These are phyloP conservation scores for Spisula solida DNA, from an alignment of 2,888 invertebrate species.

Conservation along the genomic window DNA sequence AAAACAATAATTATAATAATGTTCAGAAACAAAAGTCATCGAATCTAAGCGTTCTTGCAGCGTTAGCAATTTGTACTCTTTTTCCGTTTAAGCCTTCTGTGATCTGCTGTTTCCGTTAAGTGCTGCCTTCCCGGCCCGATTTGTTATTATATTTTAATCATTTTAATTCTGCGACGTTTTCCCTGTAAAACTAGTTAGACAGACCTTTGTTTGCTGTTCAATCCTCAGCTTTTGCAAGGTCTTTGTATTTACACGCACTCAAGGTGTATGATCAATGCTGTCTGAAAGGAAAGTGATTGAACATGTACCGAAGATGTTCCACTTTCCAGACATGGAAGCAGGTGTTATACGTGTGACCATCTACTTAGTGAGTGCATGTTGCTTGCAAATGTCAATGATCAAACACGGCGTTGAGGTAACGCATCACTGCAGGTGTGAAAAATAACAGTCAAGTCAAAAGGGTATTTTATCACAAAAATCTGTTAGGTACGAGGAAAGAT, in stretches of 20 bases:
- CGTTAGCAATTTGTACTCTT: no score
- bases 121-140: no score
- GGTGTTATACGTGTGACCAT: constrained; percentile 11
- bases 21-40: no score
- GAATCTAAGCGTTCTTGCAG: no score
- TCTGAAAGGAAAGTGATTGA: neutral
- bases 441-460: neutral
- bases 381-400: constrained; percentile 6
- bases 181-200: no score
- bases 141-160: no score
- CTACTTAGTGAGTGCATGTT: neutral
- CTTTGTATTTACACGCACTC: neutral
- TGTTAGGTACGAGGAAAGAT: no score
- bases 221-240: neutral
- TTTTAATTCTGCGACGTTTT: no score
- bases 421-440: neutral
- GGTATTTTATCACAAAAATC: no score
- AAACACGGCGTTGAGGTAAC: neutral
- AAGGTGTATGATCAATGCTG: neutral
- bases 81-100: no score
- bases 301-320: neutral
- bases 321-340: neutral
- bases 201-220: neutral
- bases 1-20: no score
- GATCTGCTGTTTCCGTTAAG: no score